phyloP scores from a whole-genome alignment of 2,113 vertebrate genomes.

The Parus major region DNA sequence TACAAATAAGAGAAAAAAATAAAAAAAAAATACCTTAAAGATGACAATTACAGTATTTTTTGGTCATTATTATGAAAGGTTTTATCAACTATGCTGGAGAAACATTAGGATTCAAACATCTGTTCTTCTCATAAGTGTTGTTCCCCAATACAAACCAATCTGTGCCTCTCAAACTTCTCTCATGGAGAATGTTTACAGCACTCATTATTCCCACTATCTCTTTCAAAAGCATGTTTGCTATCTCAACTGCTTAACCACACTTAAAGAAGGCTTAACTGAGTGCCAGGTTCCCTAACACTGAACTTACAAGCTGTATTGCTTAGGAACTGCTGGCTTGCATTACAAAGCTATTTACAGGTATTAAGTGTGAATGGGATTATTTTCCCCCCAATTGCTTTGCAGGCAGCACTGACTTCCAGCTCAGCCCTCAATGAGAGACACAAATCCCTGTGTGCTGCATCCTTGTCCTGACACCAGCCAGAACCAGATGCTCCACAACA shows the following conservation, averaged over 20 bases:
- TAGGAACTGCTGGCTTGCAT: neutral
- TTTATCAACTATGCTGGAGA: neutral
- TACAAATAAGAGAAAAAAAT: neutral
- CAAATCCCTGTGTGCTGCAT: neutral
- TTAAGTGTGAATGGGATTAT: neutral
- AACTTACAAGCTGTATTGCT: neutral
- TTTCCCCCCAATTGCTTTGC: fast-evolving
- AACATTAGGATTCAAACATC: constrained; percentile 21
- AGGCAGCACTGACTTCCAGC: neutral
- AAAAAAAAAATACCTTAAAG: neutral
- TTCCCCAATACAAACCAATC: neutral
- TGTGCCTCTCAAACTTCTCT: neutral
- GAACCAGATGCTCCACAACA: neutral
- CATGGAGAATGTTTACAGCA: neutral
- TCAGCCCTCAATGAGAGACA: neutral
- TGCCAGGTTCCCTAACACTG: neutral
- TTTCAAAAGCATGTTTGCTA: neutral
- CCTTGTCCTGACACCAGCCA: neutral
- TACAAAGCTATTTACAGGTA: neutral
- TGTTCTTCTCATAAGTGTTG: neutral
- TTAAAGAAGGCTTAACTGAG: neutral
- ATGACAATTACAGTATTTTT: neutral
- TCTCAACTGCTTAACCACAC: neutral
- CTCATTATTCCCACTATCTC: neutral
- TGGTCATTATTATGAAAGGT: neutral